phyloP scores from a whole-genome alignment of 53 echinoderm and acorn worm genomes.

The Apostichopus leukothele region DNA sequence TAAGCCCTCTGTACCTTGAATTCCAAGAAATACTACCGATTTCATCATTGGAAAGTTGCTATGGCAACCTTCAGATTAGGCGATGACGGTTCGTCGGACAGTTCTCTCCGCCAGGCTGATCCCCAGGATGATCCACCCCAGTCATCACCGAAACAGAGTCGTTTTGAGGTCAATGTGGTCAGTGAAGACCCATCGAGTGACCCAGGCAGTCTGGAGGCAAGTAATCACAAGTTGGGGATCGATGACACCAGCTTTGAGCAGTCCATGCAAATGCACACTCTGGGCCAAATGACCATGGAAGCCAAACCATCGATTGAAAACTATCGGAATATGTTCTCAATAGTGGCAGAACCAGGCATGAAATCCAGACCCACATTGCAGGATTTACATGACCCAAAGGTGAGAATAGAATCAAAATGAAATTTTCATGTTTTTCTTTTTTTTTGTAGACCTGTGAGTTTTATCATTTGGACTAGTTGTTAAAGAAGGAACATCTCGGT shows the following conservation, averaged over 20 bases:
- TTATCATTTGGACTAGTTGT: no score
- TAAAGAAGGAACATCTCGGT: no score
- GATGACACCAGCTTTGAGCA: slow-evolving; percentile 59
- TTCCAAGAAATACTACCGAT: no score
- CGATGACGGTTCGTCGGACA: not conserved
- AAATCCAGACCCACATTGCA: slow-evolving; percentile 82
- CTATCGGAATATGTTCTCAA: slow-evolving; percentile 79
- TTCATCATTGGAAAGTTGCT: not conserved
- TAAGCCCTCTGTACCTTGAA: no score
- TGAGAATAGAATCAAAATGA: slow-evolving; percentile 6
- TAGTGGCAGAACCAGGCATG: slow-evolving; percentile 56
- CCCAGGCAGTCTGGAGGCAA: slow-evolving; percentile 38
- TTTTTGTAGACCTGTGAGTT: no score
- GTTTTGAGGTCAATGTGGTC: slow-evolving; percentile 83
- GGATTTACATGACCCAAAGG: slow-evolving; percentile 95
- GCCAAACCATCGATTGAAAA: slow-evolving; percentile 79
- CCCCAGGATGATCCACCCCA: not conserved
- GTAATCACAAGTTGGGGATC: not conserved
- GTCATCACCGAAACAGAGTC: slow-evolving; percentile 60
- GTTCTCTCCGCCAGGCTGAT: not conserved
- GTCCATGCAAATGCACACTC: slow-evolving; percentile 56
- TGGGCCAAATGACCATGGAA: slow-evolving; percentile 85
- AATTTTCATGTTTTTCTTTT: no score
- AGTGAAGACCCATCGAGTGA: slow-evolving; percentile 66
- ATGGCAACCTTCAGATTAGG: slow-evolving; percentile 17